Evolutionary conservation across 1,140 invertebrate species (phyloP).

Genomic region (Lepidotrigona ventralis): DNA sequence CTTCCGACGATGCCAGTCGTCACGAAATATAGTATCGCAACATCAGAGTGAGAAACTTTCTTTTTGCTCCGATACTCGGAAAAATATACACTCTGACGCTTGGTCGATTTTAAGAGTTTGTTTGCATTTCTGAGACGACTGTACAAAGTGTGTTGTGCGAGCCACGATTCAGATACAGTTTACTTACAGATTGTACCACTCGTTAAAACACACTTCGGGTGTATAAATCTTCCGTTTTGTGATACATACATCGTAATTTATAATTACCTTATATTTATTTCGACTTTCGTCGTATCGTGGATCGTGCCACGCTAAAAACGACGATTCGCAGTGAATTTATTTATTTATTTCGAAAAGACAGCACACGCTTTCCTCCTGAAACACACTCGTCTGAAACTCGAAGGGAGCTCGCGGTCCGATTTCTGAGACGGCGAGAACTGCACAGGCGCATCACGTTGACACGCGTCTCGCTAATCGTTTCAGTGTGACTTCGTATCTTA

Average conservation of each 20-base stretch:
- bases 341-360: neutral
- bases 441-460: neutral
- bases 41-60: too few relatives aligned
- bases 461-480: neutral
- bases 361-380: neutral
- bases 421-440: neutral
- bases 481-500: constrained; percentile 24
- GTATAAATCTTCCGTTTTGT: too few relatives aligned
- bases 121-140: too few relatives aligned
- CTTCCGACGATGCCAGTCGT: neutral
- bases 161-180: too few relatives aligned
- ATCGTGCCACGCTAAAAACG: neutral
- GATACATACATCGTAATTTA: too few relatives aligned
- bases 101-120: too few relatives aligned
- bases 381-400: neutral
- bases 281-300: neutral
- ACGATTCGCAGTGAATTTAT: neutral
- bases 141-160: neutral
- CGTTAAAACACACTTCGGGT: too few relatives aligned
- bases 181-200: too few relatives aligned
- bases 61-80: too few relatives aligned
- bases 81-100: too few relatives aligned
- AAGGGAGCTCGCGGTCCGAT: neutral
- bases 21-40: too few relatives aligned
- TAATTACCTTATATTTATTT: too few relatives aligned